Evolutionary conservation across 2,888 invertebrate species (phyloP), one percentile per base, ranked within the genome.

Genomic region (Silvanus unidentatus): DNA sequence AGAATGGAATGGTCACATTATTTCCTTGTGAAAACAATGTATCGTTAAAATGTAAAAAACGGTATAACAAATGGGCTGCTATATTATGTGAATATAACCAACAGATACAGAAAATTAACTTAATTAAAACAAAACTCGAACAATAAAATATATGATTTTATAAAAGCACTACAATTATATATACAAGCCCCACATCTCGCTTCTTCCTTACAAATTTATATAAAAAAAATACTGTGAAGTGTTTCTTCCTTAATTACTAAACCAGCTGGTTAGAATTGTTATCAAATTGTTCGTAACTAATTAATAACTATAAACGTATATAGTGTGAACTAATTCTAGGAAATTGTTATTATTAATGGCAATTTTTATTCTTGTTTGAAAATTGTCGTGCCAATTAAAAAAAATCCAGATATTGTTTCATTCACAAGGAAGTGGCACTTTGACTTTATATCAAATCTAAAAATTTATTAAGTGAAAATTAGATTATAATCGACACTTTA

Each of bases 1-100:
- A 32, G 11, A 32, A 32, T 11, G 12, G 32, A 5, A 3, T 22
- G 22, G 32, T 32, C 32, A 32, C 32, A 32, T 32, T 32, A 5
- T 32, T 32, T 32, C 12, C 32, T 22, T 22, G 12, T 12, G 11
- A 55, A n/a, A 55, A 60, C 60, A 62, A 62, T 60, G 52, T 58
- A 56, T 61, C 55, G 58, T 61, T 61, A 59, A 57, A 55, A 54
- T 45, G 48, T 48, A 47, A 55, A 58, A 59, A 60, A 57, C 58
- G 54, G 59, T 58, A 22, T 22, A 62, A 58, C 57, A 56, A 60
- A 60, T 57, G 52, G 51, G 45, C 49, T 54, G 30, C 28, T 37
- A 37, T 43, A 37, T 47, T 37, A 40, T 43, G 40, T 35, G 29
- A 43, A 38, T 35, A 47, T 56, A 49, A 47, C 55, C 57, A 52